Evolutionary conservation across 2,797 vertebrate species (phyloP), one percentile per base, ranked within the genome.

Genomic region (Argentina silus): DNA sequence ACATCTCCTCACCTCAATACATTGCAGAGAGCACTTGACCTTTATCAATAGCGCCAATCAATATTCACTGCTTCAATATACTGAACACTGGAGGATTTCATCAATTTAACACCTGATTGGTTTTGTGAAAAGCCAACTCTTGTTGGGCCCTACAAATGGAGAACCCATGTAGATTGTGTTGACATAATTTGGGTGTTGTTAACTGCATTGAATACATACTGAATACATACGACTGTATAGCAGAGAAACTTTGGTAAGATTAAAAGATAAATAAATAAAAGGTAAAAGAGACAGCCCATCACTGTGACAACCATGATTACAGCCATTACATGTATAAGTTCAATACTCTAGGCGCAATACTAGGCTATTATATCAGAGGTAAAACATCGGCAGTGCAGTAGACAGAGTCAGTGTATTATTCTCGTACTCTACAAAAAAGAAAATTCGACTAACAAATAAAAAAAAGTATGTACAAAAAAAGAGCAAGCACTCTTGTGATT

Each of bases 1-100:
- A 80, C 85, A 78, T 81, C 78, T 73, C 80, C 81, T 82, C 85
- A 86, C 81, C 83, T 86, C 80, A 67, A 79, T 82, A 76, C 84
- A 84, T 88, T 85, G 84, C 77, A 79, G 57, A 43, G 76, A 84
- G 79, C 84, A 78, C 84, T 90, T 91, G 87, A 90, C 90, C 89
- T 91, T 90, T 90, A 86, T 84, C 67, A 51, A 86, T 85, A 81
- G 1, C n/a, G 69, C 78, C 70, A 43, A 17, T 63, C 60, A 43
- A 63, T 63, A 43, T 6, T 15, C n/a, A 77, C 17, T 47, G 77
- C 81, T 89, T 86, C 86, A 88, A 86, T 87, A 88, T 85, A 85
- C 81, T 70, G 80, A 80, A 80, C 81, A 79, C 75, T 75, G 81
- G 83, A 78, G 69, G 76, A 72, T 76, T 83, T 68, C 67, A 83